A percentile compares a stretch with the other conserved stretches of the same genome.
Evolutionary conservation across 2,888 invertebrate species (phyloP).

Genomic region (Lamellibrachia satsuma): DNA sequence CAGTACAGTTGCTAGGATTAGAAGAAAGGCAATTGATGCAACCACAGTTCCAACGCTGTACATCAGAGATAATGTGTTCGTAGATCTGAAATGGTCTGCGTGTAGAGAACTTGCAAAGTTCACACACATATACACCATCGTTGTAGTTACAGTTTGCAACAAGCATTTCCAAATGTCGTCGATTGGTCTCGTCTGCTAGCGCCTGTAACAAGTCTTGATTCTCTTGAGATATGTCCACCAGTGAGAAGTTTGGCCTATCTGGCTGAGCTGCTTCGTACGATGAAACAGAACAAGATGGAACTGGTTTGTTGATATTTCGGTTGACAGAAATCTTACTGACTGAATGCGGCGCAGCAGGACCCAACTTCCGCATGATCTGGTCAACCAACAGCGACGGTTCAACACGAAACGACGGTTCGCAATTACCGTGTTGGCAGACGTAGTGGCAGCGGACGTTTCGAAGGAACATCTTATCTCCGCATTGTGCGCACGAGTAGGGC

Average conservation of each 20-base stretch:
- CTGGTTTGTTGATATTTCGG: background rate
- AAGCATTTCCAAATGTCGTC: background rate
- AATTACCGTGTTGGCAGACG: background rate
- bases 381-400: background rate
- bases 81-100: background rate
- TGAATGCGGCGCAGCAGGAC: background rate
- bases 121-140: background rate
- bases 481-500: background rate
- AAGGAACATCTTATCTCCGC: background rate
- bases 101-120: background rate
- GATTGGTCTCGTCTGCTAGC: background rate
- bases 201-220: background rate
- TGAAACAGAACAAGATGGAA: background rate
- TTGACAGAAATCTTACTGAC: background rate
- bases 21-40: background rate
- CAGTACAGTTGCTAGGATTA: background rate
- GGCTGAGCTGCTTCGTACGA: background rate
- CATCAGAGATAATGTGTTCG: background rate
- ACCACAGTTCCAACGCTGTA: background rate
- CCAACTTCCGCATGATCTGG: background rate
- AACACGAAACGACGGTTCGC: background rate
- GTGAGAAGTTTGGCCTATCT: background rate
- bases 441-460: background rate
- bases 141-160: background rate
- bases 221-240: background rate